Base-by-base conservation (phyloP, 1,140 invertebrate genomes). In the Himalopsyche phryganea region DNA sequence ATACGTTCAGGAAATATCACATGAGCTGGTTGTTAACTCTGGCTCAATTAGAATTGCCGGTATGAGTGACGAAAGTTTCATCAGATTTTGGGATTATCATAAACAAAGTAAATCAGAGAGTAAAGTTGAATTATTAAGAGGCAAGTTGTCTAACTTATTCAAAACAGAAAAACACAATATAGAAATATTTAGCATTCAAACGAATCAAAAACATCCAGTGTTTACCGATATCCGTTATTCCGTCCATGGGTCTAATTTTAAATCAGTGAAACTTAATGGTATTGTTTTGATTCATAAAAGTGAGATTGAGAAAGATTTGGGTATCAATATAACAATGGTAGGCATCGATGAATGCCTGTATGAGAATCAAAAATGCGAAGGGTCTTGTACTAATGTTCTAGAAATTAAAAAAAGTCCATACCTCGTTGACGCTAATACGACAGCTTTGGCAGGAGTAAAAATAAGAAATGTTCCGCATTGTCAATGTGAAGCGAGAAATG, bases 381-480 rank as follows among this genome's bases (percentile, higher is more conserved):
- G 78, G 1, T 85, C 84, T 4, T 88, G 86, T 66, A 80, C 80
- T 6, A 87, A 84, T 20, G 71, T 72, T n/a, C 70, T 88, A 3
- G 80, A 83, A 51, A 79, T 87, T 10, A 82, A 80, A 66, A 72
- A 76, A 28, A 66, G 80, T 7, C 87, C 87, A 0, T 84, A 85
- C 51, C 79, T 86, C 60, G 83, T 90, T 1, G 89, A 89, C 67
- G 83, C 88, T 0, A 91, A 91, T 66, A 83, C 85, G 52, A 89
- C 73, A 0, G 78, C 85, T 0, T 67, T 88, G 41, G 83, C 88
- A 13, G 84, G 85, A 5, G 81, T 88, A 3, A 73, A 77, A 10
- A 77, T 83, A 2, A 74, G 77, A 60, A 74, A 81, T 11, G 70
- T 75, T 41, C 77, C 81, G 0, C 76, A 83, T 57, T 85, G 83